Conservation (phyloP, 2,888 invertebrate species). For the Pollenia griseotomentosa region DNA sequence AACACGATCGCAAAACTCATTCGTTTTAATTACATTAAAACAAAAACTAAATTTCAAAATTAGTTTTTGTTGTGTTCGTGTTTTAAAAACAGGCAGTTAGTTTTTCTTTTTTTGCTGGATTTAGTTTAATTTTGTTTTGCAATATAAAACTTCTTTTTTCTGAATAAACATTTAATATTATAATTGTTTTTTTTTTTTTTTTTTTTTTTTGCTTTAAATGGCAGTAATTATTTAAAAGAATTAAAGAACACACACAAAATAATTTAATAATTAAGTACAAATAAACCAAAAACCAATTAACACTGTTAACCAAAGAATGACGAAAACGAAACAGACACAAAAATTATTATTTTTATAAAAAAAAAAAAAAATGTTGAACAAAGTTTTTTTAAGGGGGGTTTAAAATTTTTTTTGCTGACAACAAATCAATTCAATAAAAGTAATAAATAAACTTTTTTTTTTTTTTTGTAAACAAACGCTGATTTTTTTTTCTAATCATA, state of each 20-base stretch:
- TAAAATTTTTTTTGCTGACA: constrained; percentile 17
- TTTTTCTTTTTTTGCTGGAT: constrained; percentile 29
- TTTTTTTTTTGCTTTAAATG: constrained; percentile 50
- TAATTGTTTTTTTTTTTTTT: constrained; percentile 50
- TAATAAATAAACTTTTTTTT: no score
- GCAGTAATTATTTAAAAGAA: constrained; percentile 48
- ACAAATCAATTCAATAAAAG: constrained; percentile 42
- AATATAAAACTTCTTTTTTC: constrained; percentile 15
- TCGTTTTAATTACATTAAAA: no score
- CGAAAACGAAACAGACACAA: constrained; percentile 27
- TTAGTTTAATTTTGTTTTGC: constrained; percentile 26
- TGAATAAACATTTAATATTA: constrained; percentile 48
- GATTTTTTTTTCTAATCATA: constrained; percentile 31
- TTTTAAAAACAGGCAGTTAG: no score
- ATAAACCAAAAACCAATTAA: constrained; percentile 55
- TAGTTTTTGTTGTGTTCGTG: no score
- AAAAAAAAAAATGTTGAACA: constrained; percentile 30
- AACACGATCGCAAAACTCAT: no score
- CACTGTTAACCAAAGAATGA: constrained; percentile 44
- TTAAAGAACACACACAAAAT: constrained; percentile 34
- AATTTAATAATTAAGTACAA: constrained; percentile 32
- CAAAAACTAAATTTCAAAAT: no score
- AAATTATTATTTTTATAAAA: neutral
- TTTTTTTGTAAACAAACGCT: constrained; percentile 40
- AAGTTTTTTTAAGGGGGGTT: constrained; percentile 19